Evolutionary conservation across 2,888 invertebrate species (phyloP).

Genomic region (Clepsis dumicolana): DNA sequence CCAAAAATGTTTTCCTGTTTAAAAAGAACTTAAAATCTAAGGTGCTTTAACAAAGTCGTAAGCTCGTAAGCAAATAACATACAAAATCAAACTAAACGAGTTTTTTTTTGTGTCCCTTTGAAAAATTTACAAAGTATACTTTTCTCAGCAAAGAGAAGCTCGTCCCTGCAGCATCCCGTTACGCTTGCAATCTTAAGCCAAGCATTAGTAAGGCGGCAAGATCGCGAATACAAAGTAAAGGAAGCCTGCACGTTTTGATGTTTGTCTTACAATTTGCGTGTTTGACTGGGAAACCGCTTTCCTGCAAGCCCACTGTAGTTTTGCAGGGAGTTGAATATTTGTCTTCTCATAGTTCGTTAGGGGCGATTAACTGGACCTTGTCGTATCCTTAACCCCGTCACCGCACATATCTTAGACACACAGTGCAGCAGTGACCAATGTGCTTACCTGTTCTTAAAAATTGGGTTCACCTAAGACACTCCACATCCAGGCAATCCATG

Average conservation of each 20-base stretch:
- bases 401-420: too few relatives aligned
- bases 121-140: too few relatives aligned
- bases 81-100: too few relatives aligned
- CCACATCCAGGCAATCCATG: too few relatives aligned
- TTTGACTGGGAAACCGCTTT: conserved; percentile 80
- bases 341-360: conserved; percentile 52
- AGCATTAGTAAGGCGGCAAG: conserved; percentile 56
- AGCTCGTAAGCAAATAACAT: too few relatives aligned
- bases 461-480: too few relatives aligned
- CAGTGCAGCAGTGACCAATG: background rate
- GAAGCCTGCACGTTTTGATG: conserved; percentile 69
- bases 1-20: too few relatives aligned
- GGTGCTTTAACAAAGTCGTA: too few relatives aligned
- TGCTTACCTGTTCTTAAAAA: too few relatives aligned
- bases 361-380: conserved; percentile 21
- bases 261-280: conserved; percentile 81
- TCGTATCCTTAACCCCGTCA: background rate
- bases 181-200: conserved; percentile 33
- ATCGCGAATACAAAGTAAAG: conserved; percentile 66
- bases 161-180: conserved; percentile 38
- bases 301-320: conserved; percentile 65
- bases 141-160: conserved; percentile 12
- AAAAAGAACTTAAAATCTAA: too few relatives aligned
- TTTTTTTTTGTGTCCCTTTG: background rate
- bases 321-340: conserved; percentile 63